These are phyloP conservation scores for Pimephales promelas DNA, from an alignment of 2,113 vertebrate genomes.

Conservation along the genomic window DNA sequence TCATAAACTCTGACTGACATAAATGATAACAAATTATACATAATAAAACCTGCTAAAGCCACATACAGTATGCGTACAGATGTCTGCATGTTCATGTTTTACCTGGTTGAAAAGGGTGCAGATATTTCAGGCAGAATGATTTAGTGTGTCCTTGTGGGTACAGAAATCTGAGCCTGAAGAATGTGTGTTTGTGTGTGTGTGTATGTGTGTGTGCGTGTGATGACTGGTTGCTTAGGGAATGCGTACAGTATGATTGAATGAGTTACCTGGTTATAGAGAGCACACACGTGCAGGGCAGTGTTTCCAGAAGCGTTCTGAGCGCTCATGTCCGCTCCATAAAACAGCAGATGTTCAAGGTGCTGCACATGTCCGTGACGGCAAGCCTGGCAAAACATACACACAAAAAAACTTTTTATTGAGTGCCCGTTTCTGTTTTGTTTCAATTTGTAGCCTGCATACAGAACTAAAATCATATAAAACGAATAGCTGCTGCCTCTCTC, in stretches of 20 bases:
- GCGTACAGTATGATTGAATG: neutral
- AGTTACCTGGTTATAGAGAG: conserved; percentile 95
- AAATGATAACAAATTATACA: no score
- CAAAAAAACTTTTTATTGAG: neutral
- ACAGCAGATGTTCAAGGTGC: conserved; percentile 95
- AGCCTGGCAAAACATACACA: conserved; percentile 74
- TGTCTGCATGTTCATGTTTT: neutral
- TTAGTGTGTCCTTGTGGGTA: conserved; percentile 2
- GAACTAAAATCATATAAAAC: neutral
- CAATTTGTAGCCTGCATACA: neutral
- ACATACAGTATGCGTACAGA: neutral
- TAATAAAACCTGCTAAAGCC: neutral
- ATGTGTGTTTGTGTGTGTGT: neutral
- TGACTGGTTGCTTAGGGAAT: neutral
- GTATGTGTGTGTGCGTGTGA: neutral
- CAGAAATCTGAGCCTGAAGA: neutral
- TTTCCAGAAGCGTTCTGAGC: conserved; percentile 96
- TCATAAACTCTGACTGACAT: conserved; percentile 5
- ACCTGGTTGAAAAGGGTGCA: neutral
- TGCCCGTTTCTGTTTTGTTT: neutral
- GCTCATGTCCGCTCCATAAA: conserved; percentile 92
- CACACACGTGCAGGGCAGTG: conserved; percentile 91
- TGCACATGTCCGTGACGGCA: conserved; percentile 96
- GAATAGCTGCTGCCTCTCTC: neutral
- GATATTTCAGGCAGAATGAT: neutral